phyloP scores from a whole-genome alignment of 2,113 vertebrate species.

The Onychostoma macrolepis region DNA sequence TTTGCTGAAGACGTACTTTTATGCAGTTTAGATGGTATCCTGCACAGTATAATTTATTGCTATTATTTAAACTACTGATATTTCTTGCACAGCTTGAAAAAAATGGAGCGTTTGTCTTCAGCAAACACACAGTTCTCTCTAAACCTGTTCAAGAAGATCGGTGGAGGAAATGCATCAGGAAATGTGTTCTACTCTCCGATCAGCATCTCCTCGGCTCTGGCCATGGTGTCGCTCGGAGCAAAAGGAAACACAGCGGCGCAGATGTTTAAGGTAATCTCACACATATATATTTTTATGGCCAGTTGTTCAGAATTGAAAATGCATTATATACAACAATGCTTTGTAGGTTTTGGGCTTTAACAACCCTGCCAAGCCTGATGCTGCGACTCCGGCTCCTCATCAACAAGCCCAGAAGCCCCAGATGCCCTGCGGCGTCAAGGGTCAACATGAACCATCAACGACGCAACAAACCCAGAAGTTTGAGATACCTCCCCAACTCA shows the following conservation, averaged over 20 bases:
- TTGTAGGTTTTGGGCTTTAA: background rate
- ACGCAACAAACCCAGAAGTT: background rate
- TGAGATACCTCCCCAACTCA: background rate
- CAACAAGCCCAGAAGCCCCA: background rate
- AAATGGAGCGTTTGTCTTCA: conserved; percentile 55
- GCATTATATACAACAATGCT: background rate
- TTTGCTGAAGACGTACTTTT: background rate
- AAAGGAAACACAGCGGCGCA: conserved; percentile 80
- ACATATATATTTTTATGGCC: background rate
- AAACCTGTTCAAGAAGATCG: conserved; percentile 80
- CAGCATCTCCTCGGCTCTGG: conserved; percentile 83
- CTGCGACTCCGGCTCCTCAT: background rate
- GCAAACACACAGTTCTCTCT: conserved; percentile 84
- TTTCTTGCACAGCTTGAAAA: background rate
- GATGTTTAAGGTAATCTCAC: conserved; percentile 80
- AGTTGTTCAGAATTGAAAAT: background rate
- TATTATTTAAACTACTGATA: background rate
- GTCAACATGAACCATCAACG: background rate
- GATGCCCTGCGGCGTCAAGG: background rate
- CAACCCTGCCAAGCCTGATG: background rate
- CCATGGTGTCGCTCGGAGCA: conserved; percentile 83
- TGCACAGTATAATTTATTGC: background rate
- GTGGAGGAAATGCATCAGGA: conserved; percentile 29
- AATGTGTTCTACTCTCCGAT: conserved; percentile 86
- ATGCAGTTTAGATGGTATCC: background rate